Base-by-base conservation (phyloP, 2,797 vertebrate genomes). In the Philypnodon macrostomus region DNA sequence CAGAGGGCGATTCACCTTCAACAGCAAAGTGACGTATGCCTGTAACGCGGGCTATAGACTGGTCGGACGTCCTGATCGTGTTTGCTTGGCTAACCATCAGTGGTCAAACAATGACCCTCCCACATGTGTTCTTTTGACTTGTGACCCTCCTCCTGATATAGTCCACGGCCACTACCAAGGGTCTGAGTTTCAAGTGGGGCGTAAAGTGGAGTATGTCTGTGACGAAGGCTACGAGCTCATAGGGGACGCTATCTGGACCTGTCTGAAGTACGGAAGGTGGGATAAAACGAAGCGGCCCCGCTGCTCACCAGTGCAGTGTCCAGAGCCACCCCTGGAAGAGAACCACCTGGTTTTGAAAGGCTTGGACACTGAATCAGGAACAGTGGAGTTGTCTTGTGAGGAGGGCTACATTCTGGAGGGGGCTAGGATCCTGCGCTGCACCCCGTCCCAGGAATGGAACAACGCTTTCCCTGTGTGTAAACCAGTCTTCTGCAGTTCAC, bases 401-500 rank as follows among this genome's bases (percentile, higher is more conserved):
- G 92, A 95, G 1, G 96, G 96, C 3, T 94, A 92, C 7, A 84
- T 86, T 29, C 88, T 98, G 0, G 87, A 91, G 34, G 97, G 97
- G 0, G 87, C 93, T 9, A 83, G 77, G 7, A 71, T 90, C 23
- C 87, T 99, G 39, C 93, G 89, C 58, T 99, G 97, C 64, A 87
- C 93, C 26, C 77, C 83, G 0, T 92, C 93, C 0, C 93, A 93
- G 59, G 91, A 91, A 45, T 98, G 97, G 97, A 99, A 97, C 34
- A 92, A 92, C 68, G 92, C 95, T 2, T 97, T 99, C 66, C 95
- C 97, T 0, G 65, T 91, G 34, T 99, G 97, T 80, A 93, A 92
- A 42, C 77, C 85, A 70, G 91, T 97, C 18, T 86, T 90, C 29
- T 99, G 97, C 58, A 86, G 70, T 17, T 58, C 86, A 0, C 92